Base-by-base conservation (phyloP, 2,888 invertebrate genomes). In the Toxonevra muliebris region DNA sequence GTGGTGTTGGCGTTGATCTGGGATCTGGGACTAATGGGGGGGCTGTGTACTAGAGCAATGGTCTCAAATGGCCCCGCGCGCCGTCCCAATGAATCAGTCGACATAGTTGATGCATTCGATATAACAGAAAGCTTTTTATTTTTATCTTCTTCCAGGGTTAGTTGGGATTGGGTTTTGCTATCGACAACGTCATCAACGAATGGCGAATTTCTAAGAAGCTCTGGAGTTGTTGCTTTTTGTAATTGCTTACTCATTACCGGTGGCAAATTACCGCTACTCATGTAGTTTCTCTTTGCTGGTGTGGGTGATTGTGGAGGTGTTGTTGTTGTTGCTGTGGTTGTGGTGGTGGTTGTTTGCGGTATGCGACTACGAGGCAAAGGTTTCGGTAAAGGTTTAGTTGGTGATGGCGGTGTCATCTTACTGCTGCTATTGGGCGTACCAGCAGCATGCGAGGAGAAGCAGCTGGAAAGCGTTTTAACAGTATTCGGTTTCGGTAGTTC, bases 401-500 rank as follows among this genome's bases (percentile, higher is more conserved):
- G 68, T 1, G 60, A 8, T 19, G 68, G 61, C 8, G 66, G 65
- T 48, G 61, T 67, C 42, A 50, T 53, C 52, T 68, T 65, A 62
- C 68, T 53, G 17, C 50, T 13, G 69, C 61, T 9, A 69, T 8
- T 10, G 62, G 61, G 5, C 58, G 11, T 55, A 70, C 42, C 19
- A 12, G 12, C 62, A 42, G 70, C 66, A 54, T 76, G 74, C 41
- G 74, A 72, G 68, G 74, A 72, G 68, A 82, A 81, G 71, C 82
- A 81, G 45, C 73, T 79, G 50, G 80, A 79, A 66, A 82, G 71
- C 11, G 77, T 72, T 72, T 81, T 81, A 8, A 82, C 81, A 8
- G 82, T 82, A 70, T 81, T 81, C 11, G 82, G 80, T 64, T 81
- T 81, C 65, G 81, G 81, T 67, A 81, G 74, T 74, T 81, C 81